These are phyloP conservation scores for Myanophis thanlyinensis DNA, from an alignment of 2,113 vertebrate species.

Conservation along the genomic window DNA sequence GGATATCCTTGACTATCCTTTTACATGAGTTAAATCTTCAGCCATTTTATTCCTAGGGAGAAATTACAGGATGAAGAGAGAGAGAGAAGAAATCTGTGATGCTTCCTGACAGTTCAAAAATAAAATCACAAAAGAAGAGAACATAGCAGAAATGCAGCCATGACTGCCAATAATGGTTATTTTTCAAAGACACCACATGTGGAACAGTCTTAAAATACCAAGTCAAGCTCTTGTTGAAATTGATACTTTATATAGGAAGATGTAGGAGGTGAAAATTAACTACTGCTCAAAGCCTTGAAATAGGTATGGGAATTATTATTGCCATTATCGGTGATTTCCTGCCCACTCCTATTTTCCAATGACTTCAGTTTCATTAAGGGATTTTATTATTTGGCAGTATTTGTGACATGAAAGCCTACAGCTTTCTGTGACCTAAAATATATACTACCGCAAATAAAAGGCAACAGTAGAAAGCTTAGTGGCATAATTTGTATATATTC, in stretches of 20 bases:
- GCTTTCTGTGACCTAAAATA: constrained; percentile 32
- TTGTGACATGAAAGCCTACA: constrained; percentile 41
- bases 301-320: background rate
- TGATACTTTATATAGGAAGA: background rate
- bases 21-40: background rate
- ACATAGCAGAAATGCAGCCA: background rate
- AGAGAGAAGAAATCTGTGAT: background rate
- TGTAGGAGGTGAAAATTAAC: background rate
- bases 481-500: background rate
- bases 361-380: constrained; percentile 23
- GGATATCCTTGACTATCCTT: background rate
- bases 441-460: constrained; percentile 45
- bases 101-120: background rate
- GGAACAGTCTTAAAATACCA: background rate
- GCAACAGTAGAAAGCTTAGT: constrained; percentile 40
- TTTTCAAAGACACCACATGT: constrained; percentile 15
- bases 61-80: too few species aligned
- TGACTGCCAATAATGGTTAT: background rate
- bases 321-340: background rate
- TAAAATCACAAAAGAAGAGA: background rate
- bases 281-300: background rate
- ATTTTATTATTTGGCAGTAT: constrained; percentile 30
- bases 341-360: background rate
- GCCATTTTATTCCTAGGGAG: background rate
- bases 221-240: background rate